These are phyloP conservation scores for Cephus nigrinus DNA, from an alignment of 2,888 invertebrate genomes.

Conservation along the genomic window DNA sequence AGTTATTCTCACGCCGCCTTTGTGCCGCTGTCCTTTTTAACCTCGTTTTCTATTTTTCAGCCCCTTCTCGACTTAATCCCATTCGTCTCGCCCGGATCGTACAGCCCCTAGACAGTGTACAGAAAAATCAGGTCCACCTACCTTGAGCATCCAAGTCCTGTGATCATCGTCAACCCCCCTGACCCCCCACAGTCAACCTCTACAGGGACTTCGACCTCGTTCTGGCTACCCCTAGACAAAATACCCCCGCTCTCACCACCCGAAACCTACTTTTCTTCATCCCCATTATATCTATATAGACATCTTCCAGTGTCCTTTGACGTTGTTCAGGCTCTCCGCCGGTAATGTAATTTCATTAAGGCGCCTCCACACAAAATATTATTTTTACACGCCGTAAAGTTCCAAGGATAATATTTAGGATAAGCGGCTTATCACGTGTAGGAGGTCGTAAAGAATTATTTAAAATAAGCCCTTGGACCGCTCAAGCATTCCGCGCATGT, in stretches of 20 bases:
- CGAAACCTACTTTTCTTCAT: background rate
- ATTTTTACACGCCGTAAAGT: background rate
- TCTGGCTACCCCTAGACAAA: background rate
- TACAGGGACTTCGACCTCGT: background rate
- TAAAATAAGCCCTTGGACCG: background rate
- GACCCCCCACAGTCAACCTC: constrained; percentile 6
- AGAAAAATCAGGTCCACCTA: constrained; percentile 49
- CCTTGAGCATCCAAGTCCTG: constrained; percentile 41
- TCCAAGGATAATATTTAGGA: background rate
- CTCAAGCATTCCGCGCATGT: background rate
- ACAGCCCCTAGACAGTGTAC: constrained; percentile 25
- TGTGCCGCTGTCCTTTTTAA: background rate
- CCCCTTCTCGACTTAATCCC: constrained; percentile 20
- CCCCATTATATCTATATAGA: background rate
- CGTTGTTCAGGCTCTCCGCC: background rate
- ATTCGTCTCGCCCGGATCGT: constrained; percentile 4
- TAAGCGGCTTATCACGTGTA: background rate
- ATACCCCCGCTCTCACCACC: background rate
- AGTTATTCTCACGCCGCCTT: background rate
- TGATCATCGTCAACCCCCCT: constrained; percentile 27
- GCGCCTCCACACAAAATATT: background rate
- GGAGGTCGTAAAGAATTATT: background rate
- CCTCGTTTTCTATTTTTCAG: constrained; percentile 5
- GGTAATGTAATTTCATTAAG: background rate
- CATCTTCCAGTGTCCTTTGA: background rate